Evolutionary conservation across 2,888 invertebrate genomes (phyloP).

Genomic region (Julus scanicus): DNA sequence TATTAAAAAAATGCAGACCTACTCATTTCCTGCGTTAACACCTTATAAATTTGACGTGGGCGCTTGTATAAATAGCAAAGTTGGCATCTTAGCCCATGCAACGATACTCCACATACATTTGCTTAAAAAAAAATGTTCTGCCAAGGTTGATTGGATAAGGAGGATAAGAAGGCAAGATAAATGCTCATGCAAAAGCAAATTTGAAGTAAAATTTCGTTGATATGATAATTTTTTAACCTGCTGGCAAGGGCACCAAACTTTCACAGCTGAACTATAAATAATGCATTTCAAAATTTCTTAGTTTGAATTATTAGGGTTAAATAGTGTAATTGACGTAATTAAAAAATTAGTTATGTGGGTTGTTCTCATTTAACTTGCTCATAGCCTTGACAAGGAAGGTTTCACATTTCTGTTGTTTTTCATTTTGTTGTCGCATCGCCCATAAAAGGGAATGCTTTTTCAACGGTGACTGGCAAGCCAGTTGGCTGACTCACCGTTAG

Average conservation of each 20-base stretch:
- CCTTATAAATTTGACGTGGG: constrained; percentile 28
- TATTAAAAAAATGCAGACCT: background rate
- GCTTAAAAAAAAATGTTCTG: background rate
- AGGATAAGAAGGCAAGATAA: background rate
- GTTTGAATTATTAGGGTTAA: background rate
- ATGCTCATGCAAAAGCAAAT: background rate
- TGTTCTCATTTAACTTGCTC: background rate
- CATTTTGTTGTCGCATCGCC: background rate
- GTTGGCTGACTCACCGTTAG: background rate
- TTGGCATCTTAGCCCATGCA: background rate
- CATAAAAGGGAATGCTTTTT: constrained; percentile 35
- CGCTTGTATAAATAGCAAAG: background rate
- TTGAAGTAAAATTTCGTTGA: background rate
- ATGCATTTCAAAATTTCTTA: background rate
- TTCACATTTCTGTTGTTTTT: background rate
- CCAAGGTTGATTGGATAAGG: constrained; percentile 12
- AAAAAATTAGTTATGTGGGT: constrained; percentile 26
- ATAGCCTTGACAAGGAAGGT: constrained; percentile 24
- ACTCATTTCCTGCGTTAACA: constrained; percentile 7
- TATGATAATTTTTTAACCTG: background rate
- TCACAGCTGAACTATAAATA: background rate
- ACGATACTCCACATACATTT: constrained; percentile 6
- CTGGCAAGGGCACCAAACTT: background rate
- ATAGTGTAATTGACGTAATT: background rate
- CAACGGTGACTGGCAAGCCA: background rate